A percentile compares a stretch with the other conserved stretches of the same genome.
Evolutionary conservation across 1,140 invertebrate species (phyloP).

Genomic region (Trinorchestia longiramus): DNA sequence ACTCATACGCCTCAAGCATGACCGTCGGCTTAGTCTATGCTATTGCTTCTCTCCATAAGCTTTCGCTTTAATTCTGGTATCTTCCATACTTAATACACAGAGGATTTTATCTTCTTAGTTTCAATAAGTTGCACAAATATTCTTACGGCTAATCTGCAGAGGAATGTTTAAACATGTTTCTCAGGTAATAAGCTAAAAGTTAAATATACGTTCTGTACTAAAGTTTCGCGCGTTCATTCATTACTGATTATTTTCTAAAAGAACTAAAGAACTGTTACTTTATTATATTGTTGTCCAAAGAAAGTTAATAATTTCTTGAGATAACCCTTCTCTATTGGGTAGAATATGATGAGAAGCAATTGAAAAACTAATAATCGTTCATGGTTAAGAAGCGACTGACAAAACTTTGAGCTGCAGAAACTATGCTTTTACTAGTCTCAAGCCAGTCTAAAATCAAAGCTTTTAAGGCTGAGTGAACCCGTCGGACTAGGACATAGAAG

Average conservation of each 20-base stretch:
- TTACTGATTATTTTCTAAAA: background rate
- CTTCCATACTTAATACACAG: background rate
- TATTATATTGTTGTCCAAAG: background rate
- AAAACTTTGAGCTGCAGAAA: background rate
- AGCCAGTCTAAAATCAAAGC: background rate
- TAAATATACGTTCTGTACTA: background rate
- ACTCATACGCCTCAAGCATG: background rate
- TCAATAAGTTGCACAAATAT: background rate
- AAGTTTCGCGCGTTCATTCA: background rate
- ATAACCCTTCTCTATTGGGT: background rate
- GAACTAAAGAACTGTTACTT: background rate
- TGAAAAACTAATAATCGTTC: background rate
- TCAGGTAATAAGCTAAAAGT: background rate
- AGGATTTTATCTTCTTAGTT: background rate
- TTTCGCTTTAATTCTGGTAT: background rate
- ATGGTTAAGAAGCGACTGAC: background rate
- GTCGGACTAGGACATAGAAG: background rate
- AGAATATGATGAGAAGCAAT: background rate
- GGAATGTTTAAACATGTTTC: background rate
- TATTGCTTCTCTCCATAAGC: background rate
- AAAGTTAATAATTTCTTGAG: background rate
- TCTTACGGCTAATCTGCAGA: background rate
- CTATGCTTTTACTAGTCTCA: background rate
- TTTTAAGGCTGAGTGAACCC: background rate
- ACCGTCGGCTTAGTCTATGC: background rate